These are phyloP conservation scores for Salticus scenicus DNA, from an alignment of 2,888 invertebrate species.

Conservation along the genomic window DNA sequence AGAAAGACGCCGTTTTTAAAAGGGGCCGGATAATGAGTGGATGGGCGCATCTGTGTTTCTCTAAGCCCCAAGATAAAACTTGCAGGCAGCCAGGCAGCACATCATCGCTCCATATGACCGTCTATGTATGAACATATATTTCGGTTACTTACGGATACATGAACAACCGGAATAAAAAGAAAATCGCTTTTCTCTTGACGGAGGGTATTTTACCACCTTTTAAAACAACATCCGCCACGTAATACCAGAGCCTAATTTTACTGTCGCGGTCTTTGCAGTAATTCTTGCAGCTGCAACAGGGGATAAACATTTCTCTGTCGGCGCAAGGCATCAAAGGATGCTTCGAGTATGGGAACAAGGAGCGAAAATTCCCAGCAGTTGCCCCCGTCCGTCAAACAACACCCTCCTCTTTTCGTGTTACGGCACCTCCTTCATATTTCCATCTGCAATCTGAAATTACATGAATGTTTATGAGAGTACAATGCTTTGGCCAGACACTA, in stretches of 20 bases:
- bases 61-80: conserved; percentile 7
- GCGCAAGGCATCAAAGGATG: conserved; percentile 60
- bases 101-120: not conserved
- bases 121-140: conserved; percentile 12
- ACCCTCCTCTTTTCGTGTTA: not conserved
- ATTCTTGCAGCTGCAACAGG: conserved; percentile 64
- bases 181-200: not conserved
- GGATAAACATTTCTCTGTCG: conserved; percentile 58
- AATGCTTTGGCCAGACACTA: conserved; percentile 37
- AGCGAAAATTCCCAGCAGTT: conserved; percentile 41
- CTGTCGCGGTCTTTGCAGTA: conserved; percentile 32
- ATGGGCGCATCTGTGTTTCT: conserved; percentile 12
- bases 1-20: not conserved
- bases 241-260: conserved; percentile 47
- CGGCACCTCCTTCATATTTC: not conserved
- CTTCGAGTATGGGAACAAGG: conserved; percentile 42
- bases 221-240: conserved; percentile 57
- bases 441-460: conserved; percentile 31
- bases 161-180: not conserved
- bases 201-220: conserved; percentile 33
- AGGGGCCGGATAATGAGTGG: not conserved
- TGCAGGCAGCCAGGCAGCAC: conserved; percentile 11
- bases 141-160: not conserved
- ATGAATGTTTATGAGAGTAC: conserved; percentile 52
- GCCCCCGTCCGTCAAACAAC: conserved; percentile 49